Evolutionary conservation across 2,797 vertebrate genomes (phyloP).

Genomic region (Pipistrellus kuhlii): DNA sequence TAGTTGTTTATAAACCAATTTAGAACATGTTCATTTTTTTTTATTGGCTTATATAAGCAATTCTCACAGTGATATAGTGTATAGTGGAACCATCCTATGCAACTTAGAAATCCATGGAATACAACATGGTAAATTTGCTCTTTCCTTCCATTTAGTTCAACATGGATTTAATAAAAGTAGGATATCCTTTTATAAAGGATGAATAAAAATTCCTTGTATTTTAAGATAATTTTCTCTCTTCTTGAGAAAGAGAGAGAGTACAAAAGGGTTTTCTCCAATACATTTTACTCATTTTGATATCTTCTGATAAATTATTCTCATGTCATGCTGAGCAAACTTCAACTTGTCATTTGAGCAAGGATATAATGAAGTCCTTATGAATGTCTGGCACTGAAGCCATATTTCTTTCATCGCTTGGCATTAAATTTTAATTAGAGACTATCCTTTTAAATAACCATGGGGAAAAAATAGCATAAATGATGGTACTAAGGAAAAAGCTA

Average conservation of each 20-base stretch:
- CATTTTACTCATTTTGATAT: constrained; percentile 54
- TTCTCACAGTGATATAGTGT: not conserved
- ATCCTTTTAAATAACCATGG: constrained; percentile 73
- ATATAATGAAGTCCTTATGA: constrained; percentile 65
- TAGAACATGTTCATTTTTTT: too few relatives aligned
- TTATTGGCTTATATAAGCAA: not conserved
- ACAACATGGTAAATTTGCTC: not conserved
- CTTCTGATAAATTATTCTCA: constrained; percentile 71
- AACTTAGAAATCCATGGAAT: not conserved
- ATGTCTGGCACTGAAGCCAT: constrained; percentile 48
- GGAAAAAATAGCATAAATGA: constrained; percentile 74
- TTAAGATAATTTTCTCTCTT: constrained; percentile 48
- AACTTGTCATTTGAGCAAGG: constrained; percentile 56
- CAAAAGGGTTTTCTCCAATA: constrained; percentile 11
- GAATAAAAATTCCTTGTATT: constrained; percentile 27
- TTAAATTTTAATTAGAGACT: constrained; percentile 82
- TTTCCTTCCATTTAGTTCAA: not conserved
- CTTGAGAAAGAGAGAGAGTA: not conserved
- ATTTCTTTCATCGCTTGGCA: constrained; percentile 76
- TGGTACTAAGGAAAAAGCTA: constrained; percentile 71
- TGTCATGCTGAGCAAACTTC: constrained; percentile 69
- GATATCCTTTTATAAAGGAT: not conserved
- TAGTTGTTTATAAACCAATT: not conserved
- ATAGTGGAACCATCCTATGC: rapidly evolving
- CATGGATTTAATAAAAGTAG: constrained; percentile 22